Evolutionary conservation across 2,888 invertebrate genomes (phyloP).

Genomic region (Pristionchus entomophagus): DNA sequence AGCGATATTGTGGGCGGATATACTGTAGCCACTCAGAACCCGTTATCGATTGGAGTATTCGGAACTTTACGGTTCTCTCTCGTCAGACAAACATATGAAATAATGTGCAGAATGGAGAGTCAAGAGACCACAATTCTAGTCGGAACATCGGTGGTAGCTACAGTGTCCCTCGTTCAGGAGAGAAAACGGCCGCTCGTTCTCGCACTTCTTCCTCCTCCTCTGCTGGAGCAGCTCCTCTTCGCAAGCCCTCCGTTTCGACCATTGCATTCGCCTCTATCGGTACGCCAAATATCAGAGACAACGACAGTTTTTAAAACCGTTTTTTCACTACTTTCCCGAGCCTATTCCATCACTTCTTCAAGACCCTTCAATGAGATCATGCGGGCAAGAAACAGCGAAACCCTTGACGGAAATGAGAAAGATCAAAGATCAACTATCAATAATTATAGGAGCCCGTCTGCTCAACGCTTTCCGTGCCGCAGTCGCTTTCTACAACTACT

Average conservation of each 20-base stretch:
- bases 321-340: no score
- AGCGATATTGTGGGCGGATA: no score
- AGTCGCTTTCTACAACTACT: conserved; percentile 61
- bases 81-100: no score
- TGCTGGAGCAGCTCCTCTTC: neutral
- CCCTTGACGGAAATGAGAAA: no score
- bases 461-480: conserved; percentile 41
- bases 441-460: neutral
- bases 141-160: neutral
- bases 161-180: neutral
- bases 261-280: neutral
- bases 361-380: neutral
- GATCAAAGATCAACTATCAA: neutral
- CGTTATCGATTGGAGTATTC: no score
- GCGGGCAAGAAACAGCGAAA: no score
- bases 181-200: neutral
- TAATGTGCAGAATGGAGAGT: no score
- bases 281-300: no score
- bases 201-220: neutral
- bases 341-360: neutral
- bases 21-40: no score
- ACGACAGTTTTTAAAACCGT: no score
- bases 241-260: neutral
- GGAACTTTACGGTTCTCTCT: no score
- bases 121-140: no score